A percentile compares a stretch with the other conserved stretches of the same genome.
Conservation (phyloP, 92 coral and sea anemone genomes). For the Palythoa grandis region DNA sequence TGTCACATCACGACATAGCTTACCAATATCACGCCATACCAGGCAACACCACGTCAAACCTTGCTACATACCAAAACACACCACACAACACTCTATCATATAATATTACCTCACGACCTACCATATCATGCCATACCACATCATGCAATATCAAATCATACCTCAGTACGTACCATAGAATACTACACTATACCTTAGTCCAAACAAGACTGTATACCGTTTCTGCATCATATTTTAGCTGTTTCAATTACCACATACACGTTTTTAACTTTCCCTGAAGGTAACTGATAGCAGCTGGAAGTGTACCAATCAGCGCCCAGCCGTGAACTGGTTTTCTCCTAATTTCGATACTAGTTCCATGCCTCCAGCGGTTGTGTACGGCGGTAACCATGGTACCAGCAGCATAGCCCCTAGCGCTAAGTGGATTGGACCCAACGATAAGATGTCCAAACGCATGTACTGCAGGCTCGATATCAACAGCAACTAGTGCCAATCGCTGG, state of each 20-base stretch:
- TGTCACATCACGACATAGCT: neutral
- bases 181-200: neutral
- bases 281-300: conserved; percentile 1
- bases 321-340: neutral
- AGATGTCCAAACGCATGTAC: neutral
- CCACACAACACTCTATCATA: neutral
- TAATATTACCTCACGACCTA: neutral
- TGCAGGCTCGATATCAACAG: neutral
- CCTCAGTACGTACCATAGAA: neutral
- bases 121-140: neutral
- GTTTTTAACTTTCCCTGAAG: neutral
- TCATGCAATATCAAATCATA: neutral
- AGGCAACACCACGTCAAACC: neutral
- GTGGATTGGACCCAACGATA: neutral
- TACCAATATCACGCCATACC: neutral
- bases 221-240: neutral
- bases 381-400: neutral
- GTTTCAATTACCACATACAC: too few species aligned
- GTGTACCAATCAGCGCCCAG: neutral
- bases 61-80: neutral
- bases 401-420: too few species aligned
- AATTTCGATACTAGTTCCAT: neutral
- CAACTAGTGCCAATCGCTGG: neutral
- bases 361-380: neutral
- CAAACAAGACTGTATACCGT: neutral